Evolutionary conservation across 2,113 vertebrate species (phyloP).

Genomic region (Chloroceryle aenea): DNA sequence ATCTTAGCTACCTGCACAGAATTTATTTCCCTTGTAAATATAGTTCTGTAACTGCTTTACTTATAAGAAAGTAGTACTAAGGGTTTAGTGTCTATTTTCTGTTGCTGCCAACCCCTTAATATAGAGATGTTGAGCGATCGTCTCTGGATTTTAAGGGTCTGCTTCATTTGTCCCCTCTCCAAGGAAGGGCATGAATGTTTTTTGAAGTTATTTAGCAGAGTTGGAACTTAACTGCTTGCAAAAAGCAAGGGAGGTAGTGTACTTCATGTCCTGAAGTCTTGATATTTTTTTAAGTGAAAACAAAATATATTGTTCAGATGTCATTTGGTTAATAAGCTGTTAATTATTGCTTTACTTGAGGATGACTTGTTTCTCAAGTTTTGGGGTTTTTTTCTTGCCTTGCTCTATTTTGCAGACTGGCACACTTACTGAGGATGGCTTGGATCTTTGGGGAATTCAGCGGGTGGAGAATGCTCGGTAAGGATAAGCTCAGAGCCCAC

Average conservation of each 20-base stretch:
- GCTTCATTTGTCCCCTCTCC: not conserved
- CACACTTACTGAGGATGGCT: constrained; percentile 96
- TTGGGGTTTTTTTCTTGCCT: not conserved
- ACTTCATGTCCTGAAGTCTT: not conserved
- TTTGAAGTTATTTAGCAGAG: not conserved
- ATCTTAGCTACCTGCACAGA: not conserved
- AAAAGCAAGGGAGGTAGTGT: not conserved
- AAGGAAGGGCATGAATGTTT: not conserved
- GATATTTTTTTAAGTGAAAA: not conserved
- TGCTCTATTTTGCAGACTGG: constrained; percentile 83
- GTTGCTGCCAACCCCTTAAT: not conserved
- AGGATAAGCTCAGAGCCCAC: not conserved
- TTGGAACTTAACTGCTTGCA: not conserved
- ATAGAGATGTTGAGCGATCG: not conserved
- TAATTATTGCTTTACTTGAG: not conserved
- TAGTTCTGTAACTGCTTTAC: not conserved
- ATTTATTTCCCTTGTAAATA: not conserved
- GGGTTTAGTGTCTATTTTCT: not conserved
- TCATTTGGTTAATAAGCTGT: not conserved
- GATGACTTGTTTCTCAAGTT: not conserved
- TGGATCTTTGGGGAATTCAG: constrained; percentile 95
- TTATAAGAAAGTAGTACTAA: not conserved
- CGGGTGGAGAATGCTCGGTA: constrained; percentile 88
- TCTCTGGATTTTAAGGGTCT: not conserved
- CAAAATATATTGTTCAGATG: not conserved